Base-by-base conservation (phyloP, 2,113 vertebrate species). In the Hirundichthys speculiger region DNA sequence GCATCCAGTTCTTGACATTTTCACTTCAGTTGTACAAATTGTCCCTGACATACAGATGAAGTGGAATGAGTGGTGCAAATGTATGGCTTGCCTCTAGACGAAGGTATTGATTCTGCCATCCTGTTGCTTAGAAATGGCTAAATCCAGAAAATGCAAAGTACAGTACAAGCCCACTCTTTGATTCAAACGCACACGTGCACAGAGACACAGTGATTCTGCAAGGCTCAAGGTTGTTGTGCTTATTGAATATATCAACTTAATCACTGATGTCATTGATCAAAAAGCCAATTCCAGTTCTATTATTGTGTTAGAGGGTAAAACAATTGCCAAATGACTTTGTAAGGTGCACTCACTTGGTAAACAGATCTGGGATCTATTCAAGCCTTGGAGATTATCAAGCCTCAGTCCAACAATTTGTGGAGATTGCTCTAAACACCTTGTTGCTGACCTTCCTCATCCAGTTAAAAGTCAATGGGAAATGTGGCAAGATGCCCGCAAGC, bases 241-340 rank as follows among this genome's bases (percentile, higher is more conserved):
- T 89, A 92, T 92, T 91, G 88, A 92, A 92, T 90, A 88, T 86
- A 89, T 92, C 80, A 90, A 88, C 88, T 86, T 91, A 90, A 88
- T 78, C 86, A 87, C 84, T 86, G 86, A 91, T 93, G 91, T 88
- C 89, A 91, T 90, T 92, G 88, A 92, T 91, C 91, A 91, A 90
- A 90, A 90, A 92, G 79, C 86, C 89, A 84, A 92, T 93, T 91
- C 85, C 84, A 85, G 70, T 89, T 86, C 86, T 89, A 84, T 91
- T 90, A 89, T 85, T 88, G 75, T 69, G 77, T 90, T 90, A 89
- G 87, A 82, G 85, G 89, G 85, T 77, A 89, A 90, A 91, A 86
- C 88, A 86, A 91, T 89, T 89, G 79, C 77, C 84, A 86, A 86
- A 86, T 90, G 89, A 92, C 91, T 92, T 92, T 92, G 89, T 74